Conservation (phyloP, 2,113 vertebrate species). For the Thunnus maccoyii region DNA sequence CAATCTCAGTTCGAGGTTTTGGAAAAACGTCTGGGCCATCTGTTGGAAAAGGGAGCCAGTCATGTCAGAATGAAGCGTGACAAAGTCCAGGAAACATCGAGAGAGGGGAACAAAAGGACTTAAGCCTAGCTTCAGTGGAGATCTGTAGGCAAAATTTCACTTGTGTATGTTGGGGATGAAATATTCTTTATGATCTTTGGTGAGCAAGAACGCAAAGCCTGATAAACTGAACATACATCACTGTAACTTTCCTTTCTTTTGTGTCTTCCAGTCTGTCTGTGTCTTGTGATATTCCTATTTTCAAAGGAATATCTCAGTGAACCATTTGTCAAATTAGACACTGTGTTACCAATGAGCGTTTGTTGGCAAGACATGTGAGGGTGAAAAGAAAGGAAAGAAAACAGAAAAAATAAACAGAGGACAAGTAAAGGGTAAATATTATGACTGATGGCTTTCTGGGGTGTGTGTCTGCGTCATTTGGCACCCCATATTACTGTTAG, state of each 20-base stretch:
- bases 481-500: constrained; percentile 58
- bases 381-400: constrained; percentile 42
- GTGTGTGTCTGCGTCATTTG: constrained; percentile 63
- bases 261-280: constrained; percentile 20
- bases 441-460: constrained; percentile 73
- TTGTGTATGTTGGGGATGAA: constrained; percentile 58
- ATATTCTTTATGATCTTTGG: constrained; percentile 50
- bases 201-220: constrained; percentile 14
- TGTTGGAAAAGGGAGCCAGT: constrained; percentile 43
- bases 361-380: constrained; percentile 56
- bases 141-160: constrained; percentile 53
- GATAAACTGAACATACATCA: constrained; percentile 61
- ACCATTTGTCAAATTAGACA: constrained; percentile 67
- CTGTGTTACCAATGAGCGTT: constrained; percentile 48
- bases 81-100: constrained; percentile 59
- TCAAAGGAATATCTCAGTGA: constrained; percentile 47
- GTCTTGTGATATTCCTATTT: constrained; percentile 30
- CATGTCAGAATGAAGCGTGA: constrained; percentile 66
- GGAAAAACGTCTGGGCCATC: constrained; percentile 30
- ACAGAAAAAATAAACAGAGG: constrained; percentile 62
- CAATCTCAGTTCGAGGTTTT: constrained; percentile 30
- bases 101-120: not conserved
- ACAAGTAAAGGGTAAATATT: constrained; percentile 72
- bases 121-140: constrained; percentile 35
- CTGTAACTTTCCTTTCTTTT: constrained; percentile 26